phyloP scores from a whole-genome alignment of 2,888 invertebrate genomes.

The Blera fallax region DNA sequence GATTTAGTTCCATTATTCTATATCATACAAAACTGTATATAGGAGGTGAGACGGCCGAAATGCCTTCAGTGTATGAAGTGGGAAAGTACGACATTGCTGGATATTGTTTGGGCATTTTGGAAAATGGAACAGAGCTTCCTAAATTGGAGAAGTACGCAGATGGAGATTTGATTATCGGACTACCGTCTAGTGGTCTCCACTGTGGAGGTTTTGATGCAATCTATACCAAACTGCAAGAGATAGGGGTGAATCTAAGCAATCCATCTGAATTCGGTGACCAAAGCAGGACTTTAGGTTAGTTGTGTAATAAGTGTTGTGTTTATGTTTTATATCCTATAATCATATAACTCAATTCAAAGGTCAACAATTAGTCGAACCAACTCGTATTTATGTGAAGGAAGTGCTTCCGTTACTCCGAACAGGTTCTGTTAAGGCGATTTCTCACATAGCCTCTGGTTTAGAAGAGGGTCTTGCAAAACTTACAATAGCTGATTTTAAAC shows the following conservation, averaged over 20 bases:
- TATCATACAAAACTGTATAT: too few relatives aligned
- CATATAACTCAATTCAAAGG: constrained; percentile 82
- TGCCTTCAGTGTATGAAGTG: constrained; percentile 95
- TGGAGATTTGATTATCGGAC: constrained; percentile 92
- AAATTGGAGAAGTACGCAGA: constrained; percentile 85
- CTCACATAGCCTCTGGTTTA: constrained; percentile 97
- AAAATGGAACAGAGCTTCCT: constrained; percentile 88
- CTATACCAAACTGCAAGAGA: constrained; percentile 88
- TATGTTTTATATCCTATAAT: background rate
- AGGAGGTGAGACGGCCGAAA: constrained; percentile 97
- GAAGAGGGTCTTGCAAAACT: constrained; percentile 94
- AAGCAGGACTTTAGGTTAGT: constrained; percentile 84
- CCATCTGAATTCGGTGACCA: constrained; percentile 84
- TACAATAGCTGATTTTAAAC: constrained; percentile 86
- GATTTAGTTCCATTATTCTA: background rate
- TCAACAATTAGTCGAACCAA: constrained; percentile 92
- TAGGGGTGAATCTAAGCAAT: constrained; percentile 85
- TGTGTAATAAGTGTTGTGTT: too few relatives aligned
- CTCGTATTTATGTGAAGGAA: constrained; percentile 91
- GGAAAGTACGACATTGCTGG: constrained; percentile 98
- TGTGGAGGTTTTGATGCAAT: constrained; percentile 97
- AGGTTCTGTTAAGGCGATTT: constrained; percentile 90
- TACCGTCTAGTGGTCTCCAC: constrained; percentile 95
- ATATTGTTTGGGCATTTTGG: constrained; percentile 96
- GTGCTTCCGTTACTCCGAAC: constrained; percentile 87